Conservation (phyloP, 1,140 invertebrate species). For the Ruditapes philippinarum region DNA sequence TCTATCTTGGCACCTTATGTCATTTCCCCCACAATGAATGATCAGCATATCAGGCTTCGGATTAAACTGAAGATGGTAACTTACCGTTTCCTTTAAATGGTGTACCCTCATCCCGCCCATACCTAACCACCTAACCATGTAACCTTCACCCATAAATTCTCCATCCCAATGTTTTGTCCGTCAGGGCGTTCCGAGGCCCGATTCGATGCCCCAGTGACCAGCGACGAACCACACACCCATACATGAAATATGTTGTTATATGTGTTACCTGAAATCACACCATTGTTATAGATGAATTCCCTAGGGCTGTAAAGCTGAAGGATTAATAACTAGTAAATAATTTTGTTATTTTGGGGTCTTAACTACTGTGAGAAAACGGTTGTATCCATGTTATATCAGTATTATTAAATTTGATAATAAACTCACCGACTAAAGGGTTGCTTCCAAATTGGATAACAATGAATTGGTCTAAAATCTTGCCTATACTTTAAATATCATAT, state of each 20-base stretch:
- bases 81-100: not conserved
- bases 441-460: too few species aligned
- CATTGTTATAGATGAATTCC: not conserved
- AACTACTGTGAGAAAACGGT: too few species aligned
- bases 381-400: too few species aligned
- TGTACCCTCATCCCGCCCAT: not conserved
- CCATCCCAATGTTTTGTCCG: not conserved
- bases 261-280: too few species aligned
- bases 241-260: too few species aligned
- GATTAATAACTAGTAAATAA: not conserved
- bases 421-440: too few species aligned
- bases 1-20: too few species aligned
- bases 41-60: not conserved
- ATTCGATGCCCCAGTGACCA: not conserved
- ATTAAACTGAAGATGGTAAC: not conserved
- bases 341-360: too few species aligned
- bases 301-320: too few species aligned
- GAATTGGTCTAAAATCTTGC: not conserved
- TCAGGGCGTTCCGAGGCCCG: not conserved
- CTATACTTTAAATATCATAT: not conserved
- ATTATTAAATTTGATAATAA: too few species aligned
- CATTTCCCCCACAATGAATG: not conserved
- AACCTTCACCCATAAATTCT: not conserved
- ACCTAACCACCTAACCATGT: too few species aligned
- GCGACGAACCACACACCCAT: not conserved